Evolutionary conservation across 2,113 vertebrate species (phyloP).

Genomic region (Thomomys bottae): DNA sequence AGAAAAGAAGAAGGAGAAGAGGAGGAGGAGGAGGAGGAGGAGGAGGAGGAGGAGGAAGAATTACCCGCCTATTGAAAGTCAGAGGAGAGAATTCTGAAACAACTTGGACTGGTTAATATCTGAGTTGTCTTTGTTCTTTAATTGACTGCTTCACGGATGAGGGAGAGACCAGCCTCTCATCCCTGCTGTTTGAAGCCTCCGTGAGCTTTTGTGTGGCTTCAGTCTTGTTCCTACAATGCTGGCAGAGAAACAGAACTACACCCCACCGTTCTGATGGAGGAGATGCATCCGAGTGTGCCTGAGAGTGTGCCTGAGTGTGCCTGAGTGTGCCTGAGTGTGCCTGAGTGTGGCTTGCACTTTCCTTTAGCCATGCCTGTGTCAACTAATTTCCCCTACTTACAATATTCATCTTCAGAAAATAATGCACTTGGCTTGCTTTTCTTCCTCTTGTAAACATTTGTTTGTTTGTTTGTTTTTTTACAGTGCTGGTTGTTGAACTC

Average conservation of each 20-base stretch:
- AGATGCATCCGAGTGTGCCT: too few relatives aligned
- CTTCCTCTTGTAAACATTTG: not conserved
- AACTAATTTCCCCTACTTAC: not conserved
- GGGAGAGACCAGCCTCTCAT: conserved; percentile 62
- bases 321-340: too few relatives aligned
- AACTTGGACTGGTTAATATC: conserved; percentile 59
- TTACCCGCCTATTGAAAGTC: conserved; percentile 23
- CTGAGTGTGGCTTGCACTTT: not conserved
- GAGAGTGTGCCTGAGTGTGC: not conserved
- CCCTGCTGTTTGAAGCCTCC: conserved; percentile 75
- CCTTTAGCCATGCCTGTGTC: not conserved
- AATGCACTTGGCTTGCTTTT: conserved; percentile 29
- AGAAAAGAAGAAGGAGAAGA: conserved; percentile 38
- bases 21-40: too few relatives aligned
- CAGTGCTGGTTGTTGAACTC: too few relatives aligned
- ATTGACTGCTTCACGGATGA: conserved; percentile 79
- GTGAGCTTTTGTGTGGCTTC: conserved; percentile 71
- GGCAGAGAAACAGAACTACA: conserved; percentile 58
- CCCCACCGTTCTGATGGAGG: conserved; percentile 5
- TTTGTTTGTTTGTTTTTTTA: too few relatives aligned
- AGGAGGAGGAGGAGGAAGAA: too few relatives aligned
- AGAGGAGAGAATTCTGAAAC: conserved; percentile 43
- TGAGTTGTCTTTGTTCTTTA: conserved; percentile 78
- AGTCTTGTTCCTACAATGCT: conserved; percentile 50
- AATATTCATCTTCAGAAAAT: conserved; percentile 26